These are phyloP conservation scores for Pipa parva DNA, from an alignment of 2,113 vertebrate species.

Conservation along the genomic window DNA sequence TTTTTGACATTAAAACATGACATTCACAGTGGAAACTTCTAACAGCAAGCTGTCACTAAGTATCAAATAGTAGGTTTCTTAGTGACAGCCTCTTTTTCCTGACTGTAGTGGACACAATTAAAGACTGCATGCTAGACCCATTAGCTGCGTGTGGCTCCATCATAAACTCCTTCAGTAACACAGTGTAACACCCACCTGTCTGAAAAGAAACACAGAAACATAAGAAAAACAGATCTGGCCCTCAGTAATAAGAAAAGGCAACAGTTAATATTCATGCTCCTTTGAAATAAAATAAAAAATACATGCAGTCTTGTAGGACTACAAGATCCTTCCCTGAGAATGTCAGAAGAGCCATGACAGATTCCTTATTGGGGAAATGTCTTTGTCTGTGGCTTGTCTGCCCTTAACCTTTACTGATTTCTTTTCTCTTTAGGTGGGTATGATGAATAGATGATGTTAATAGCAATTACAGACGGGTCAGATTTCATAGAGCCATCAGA, in stretches of 20 bases:
- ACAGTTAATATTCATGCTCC: slow-evolving; percentile 36
- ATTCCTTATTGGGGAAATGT: slow-evolving; percentile 33
- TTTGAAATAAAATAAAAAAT: slow-evolving; percentile 21
- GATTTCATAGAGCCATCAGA: slow-evolving; percentile 33
- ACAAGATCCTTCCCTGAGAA: slow-evolving; percentile 19
- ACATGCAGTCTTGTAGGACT: slow-evolving; percentile 22
- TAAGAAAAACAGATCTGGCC: slow-evolving; percentile 16
- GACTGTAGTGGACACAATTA: too few species aligned
- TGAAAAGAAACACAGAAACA: slow-evolving; percentile 31
- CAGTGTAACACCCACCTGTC: slow-evolving; percentile 11
- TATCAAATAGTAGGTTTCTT: too few species aligned
- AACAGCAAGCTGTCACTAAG: too few species aligned
- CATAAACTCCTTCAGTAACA: slow-evolving; percentile 31
- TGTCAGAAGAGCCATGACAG: slow-evolving; percentile 29
- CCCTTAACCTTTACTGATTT: slow-evolving; percentile 41
- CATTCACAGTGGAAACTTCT: too few species aligned
- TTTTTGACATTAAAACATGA: too few species aligned
- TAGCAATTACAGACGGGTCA: slow-evolving; percentile 34
- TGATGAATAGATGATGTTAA: slow-evolving; percentile 38
- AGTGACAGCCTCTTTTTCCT: too few species aligned
- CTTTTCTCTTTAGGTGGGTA: slow-evolving; percentile 24
- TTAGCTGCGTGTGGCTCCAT: slow-evolving; percentile 20
- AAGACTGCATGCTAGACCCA: slow-evolving; percentile 6
- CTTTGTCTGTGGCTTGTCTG: slow-evolving; percentile 39
- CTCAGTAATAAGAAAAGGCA: slow-evolving; percentile 23